Evolutionary conservation across 2,113 vertebrate genomes (phyloP).

Genomic region (Nannospalax galili): DNA sequence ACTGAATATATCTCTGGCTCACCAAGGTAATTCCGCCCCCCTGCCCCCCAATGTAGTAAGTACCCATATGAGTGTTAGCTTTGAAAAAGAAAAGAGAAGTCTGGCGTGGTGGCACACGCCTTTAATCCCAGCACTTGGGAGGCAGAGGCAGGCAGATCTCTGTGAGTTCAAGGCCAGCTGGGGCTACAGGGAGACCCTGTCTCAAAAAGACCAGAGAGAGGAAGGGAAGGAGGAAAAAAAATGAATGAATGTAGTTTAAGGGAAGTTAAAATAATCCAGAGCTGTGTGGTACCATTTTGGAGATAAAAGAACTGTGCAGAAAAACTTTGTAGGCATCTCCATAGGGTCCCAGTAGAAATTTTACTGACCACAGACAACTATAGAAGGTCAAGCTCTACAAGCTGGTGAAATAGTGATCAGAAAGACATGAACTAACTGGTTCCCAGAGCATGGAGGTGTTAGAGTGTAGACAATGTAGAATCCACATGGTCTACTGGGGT

Average conservation of each 20-base stretch:
- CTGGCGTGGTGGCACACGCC: no score
- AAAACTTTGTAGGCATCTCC: slow-evolving; percentile 13
- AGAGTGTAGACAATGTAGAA: not conserved
- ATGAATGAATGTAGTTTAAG: not conserved
- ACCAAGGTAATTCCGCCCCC: no score
- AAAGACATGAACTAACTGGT: not conserved
- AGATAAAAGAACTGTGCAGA: not conserved
- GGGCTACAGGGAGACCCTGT: no score
- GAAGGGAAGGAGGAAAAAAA: no score
- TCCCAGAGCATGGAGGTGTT: not conserved
- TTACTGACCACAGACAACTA: not conserved
- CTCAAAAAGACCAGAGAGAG: no score
- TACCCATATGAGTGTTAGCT: no score
- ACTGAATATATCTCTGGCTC: no score
- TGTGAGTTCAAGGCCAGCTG: no score
- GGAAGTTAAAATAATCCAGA: not conserved
- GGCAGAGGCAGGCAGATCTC: no score
- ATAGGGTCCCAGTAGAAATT: not conserved
- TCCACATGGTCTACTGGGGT: not conserved
- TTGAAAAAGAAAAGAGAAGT: no score
- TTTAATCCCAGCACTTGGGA: no score
- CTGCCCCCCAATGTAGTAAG: no score
- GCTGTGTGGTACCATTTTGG: not conserved
- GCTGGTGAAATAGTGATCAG: not conserved
- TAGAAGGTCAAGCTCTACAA: not conserved